phyloP scores from a whole-genome alignment of 2,113 vertebrate species.

The Nematolebias whitei region DNA sequence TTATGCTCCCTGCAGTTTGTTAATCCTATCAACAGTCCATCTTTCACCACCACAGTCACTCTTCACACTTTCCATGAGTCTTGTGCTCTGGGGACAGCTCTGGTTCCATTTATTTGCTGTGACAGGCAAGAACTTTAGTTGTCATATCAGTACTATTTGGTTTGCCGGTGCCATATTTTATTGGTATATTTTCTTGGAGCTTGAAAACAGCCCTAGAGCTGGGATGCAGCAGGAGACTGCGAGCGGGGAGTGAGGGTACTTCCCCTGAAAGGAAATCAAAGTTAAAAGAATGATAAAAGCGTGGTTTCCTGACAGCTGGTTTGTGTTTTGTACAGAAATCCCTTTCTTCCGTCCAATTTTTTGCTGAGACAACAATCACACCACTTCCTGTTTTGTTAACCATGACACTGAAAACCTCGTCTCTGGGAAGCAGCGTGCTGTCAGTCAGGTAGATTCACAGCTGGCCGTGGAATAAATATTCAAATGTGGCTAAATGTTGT shows the following conservation, averaged over 20 bases:
- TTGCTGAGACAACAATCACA: constrained; percentile 80
- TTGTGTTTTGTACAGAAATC: constrained; percentile 79
- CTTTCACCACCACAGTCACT: constrained; percentile 47
- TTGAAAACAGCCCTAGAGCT: constrained; percentile 31
- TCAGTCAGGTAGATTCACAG: constrained; percentile 27
- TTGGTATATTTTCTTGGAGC: constrained; percentile 22
- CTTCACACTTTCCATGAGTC: constrained; percentile 40
- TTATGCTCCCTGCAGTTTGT: constrained; percentile 26
- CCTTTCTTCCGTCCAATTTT: constrained; percentile 77
- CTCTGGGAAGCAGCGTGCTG: constrained; percentile 27
- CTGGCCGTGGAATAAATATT: constrained; percentile 6
- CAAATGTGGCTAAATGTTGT: neutral
- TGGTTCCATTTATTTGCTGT: constrained; percentile 32
- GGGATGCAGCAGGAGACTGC: constrained; percentile 39
- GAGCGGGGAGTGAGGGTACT: constrained; percentile 63
- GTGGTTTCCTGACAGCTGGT: constrained; percentile 85
- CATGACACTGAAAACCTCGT: constrained; percentile 57
- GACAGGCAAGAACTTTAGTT: constrained; percentile 28
- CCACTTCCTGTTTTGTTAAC: constrained; percentile 77
- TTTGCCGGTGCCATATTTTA: constrained; percentile 26
- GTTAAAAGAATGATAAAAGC: constrained; percentile 77
- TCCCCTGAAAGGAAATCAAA: constrained; percentile 79
- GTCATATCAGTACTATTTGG: constrained; percentile 13
- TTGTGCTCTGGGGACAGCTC: constrained; percentile 20
- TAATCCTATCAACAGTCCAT: constrained; percentile 51